A percentile compares a stretch with the other conserved stretches of the same genome.
Evolutionary conservation across 30 jellyfish, hydroid and myxozoan genomes (phyloP).

Genomic region (Aurelia aurita): DNA sequence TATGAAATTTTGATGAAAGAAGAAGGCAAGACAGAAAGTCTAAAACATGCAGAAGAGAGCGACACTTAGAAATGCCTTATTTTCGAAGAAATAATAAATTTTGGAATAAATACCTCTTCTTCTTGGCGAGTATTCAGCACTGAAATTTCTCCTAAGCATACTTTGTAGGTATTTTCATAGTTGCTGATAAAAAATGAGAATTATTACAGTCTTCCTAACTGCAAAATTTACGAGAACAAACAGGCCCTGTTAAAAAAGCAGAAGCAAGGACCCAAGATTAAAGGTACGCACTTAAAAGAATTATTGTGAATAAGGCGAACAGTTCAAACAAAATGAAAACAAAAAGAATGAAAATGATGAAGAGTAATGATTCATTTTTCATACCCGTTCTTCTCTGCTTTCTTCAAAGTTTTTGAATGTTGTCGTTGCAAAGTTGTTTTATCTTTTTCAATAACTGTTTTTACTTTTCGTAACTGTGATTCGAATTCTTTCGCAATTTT

Average conservation of each 20-base stretch:
- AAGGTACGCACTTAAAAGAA: too few species aligned
- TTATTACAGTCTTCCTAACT: too few species aligned
- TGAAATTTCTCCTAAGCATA: slow-evolving; percentile 71
- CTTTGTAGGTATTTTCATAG: slow-evolving; percentile 77
- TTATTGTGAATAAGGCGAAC: too few species aligned
- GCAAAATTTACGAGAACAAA: too few species aligned
- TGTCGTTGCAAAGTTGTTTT: slow-evolving; percentile 73
- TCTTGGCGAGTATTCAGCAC: slow-evolving; percentile 77
- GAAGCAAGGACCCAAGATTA: too few species aligned
- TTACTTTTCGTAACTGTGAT: slow-evolving; percentile 68
- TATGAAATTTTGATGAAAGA: too few species aligned
- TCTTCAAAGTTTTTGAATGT: slow-evolving; percentile 85
- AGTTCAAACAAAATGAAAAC: too few species aligned
- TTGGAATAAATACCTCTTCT: slow-evolving; percentile 47
- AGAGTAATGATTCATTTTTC: not conserved
- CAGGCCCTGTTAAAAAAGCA: too few species aligned
- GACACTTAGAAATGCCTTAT: too few species aligned
- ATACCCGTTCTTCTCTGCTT: slow-evolving; percentile 90
- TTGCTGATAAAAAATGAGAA: slow-evolving; percentile 30
- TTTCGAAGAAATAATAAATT: not conserved
- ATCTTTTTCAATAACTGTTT: slow-evolving; percentile 74
- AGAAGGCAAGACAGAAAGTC: too few species aligned
- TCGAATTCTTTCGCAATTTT: slow-evolving; percentile 83
- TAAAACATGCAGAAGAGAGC: too few species aligned
- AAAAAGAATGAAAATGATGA: too few species aligned